phyloP scores from a whole-genome alignment of 1,140 invertebrate genomes.

The Drosophila ohnishii region DNA sequence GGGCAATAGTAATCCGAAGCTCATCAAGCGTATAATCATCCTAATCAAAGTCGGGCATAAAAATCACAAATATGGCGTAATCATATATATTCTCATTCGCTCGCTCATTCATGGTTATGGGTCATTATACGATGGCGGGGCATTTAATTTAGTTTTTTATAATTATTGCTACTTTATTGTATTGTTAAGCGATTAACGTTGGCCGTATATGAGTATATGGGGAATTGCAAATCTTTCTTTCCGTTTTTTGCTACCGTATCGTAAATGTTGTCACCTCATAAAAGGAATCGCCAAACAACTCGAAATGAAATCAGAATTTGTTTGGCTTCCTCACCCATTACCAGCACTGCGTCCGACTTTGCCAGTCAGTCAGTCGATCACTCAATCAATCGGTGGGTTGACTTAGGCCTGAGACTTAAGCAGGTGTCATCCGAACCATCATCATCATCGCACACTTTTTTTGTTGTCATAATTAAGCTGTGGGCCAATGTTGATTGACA shows the following conservation, averaged over 20 bases:
- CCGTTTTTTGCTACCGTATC: conserved; percentile 48
- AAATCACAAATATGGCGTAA: conserved; percentile 76
- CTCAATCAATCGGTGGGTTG: conserved; percentile 31
- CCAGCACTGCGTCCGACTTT: not conserved
- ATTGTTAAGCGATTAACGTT: conserved; percentile 80
- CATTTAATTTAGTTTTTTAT: conserved; percentile 81
- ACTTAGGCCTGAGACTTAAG: conserved; percentile 42
- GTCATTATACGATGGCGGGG: conserved; percentile 52
- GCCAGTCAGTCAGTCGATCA: conserved; percentile 26
- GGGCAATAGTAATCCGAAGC: conserved; percentile 29
- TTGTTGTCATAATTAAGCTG: conserved; percentile 24
- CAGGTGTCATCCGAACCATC: conserved; percentile 43
- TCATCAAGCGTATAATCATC: conserved; percentile 58
- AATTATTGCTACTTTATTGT: conserved; percentile 82
- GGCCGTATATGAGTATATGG: conserved; percentile 50
- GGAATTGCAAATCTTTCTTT: conserved; percentile 71
- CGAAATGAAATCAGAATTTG: conserved; percentile 39
- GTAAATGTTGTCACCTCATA: conserved; percentile 63
- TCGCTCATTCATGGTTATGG: conserved; percentile 66
- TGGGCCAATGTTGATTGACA: conserved; percentile 68
- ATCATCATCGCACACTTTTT: conserved; percentile 35
- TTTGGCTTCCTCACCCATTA: conserved; percentile 5
- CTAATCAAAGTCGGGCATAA: conserved; percentile 76
- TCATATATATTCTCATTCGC: conserved; percentile 68
- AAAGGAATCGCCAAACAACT: conserved; percentile 57